Evolutionary conservation across 2,888 invertebrate species (phyloP), one percentile per base, ranked within the genome.

Genomic region (Lordiphosa fenestrarum): DNA sequence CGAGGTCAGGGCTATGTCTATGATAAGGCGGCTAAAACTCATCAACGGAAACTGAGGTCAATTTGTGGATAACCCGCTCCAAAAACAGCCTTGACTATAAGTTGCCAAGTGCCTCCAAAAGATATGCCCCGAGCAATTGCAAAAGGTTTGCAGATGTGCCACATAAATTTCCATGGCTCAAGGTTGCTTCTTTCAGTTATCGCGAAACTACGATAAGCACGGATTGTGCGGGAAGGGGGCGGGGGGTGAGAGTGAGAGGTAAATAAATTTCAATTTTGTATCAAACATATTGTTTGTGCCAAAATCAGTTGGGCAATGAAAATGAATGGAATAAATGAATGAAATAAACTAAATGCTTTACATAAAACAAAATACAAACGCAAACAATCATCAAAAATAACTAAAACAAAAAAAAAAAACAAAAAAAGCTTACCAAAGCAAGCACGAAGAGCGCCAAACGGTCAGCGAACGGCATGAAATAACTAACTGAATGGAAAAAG

Each of bases 271-370:
- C 6, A 30, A 9, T 5, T 44, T 25, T 25, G 40, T 41, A 41
- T 30, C 36, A 42, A n/a, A 12, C 42, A 60, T 63, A 61, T 63
- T 61, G 60, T 63, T 25, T 53, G 53, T 61, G 63, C 63, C 60
- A 63, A 47, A 63, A 63, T 36, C 60, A 63, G 63, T 61, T 63
- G 53, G 54, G 54, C 40, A 47, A 12, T n/a, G 19, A 35, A 48
- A 38, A 9, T n/a, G n/a, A 44, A 15, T 9, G 9, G 4, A 9
- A 7, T 13, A 19, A n/a, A 21, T 21, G 21, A 36, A 48, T 40
- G 40, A 41, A 58, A 47, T 47, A n/a, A 41, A 55, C 54, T 50
- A 51, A 56, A 44, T 53, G 35, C 46, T 13, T 61, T 53, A 53
- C 46, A 35, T 53, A 63, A 63, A 54, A 30, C 0, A 30, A 30